phyloP scores from a whole-genome alignment of 2,888 invertebrate genomes.

The Lycophotia porphyrea region DNA sequence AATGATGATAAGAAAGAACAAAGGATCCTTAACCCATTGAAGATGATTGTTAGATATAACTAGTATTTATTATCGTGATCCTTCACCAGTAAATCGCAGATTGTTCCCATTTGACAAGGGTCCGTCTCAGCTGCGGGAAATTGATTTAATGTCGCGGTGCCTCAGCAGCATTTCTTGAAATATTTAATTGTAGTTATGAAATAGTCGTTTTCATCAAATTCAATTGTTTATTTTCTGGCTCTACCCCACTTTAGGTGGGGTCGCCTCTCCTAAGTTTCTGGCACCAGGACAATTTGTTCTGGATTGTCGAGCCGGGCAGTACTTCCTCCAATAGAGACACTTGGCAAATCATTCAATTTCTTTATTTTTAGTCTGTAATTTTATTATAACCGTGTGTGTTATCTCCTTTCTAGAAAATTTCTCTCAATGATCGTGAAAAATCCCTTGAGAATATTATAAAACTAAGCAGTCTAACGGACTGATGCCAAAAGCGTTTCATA shows the following conservation, averaged over 20 bases:
- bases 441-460: neutral
- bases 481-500: neutral
- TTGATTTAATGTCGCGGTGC: constrained; percentile 48
- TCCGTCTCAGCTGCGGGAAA: constrained; percentile 38
- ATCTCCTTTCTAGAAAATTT: too few relatives aligned
- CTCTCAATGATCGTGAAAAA: neutral
- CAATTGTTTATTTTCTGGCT: neutral
- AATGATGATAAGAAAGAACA: constrained; percentile 14
- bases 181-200: constrained; percentile 23
- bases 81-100: constrained; percentile 43
- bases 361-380: too few relatives aligned
- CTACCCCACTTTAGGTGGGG: too few relatives aligned
- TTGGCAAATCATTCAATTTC: neutral
- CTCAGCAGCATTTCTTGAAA: constrained; percentile 26
- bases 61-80: constrained; percentile 45
- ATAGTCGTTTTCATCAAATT: neutral
- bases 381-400: too few relatives aligned
- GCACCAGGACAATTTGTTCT: too few relatives aligned
- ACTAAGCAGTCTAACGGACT: neutral
- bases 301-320: too few relatives aligned
- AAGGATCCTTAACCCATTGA: constrained; percentile 8
- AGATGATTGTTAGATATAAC: constrained; percentile 25
- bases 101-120: constrained; percentile 57
- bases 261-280: too few relatives aligned
- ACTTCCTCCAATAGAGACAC: too few relatives aligned